Evolutionary conservation across 2,113 vertebrate genomes (phyloP).

Genomic region (Felis chaus): DNA sequence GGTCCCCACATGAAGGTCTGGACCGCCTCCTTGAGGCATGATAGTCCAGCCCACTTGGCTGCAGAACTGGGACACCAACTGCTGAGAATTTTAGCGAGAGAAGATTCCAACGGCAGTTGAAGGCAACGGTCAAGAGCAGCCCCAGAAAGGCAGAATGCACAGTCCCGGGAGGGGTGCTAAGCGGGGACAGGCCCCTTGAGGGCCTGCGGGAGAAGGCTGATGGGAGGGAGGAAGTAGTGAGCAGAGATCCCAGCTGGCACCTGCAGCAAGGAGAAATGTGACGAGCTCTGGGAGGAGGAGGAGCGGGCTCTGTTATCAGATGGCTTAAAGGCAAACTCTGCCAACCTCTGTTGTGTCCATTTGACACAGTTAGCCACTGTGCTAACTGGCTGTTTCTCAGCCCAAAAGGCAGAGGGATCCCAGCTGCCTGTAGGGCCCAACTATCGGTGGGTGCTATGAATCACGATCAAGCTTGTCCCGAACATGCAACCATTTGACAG

Average conservation of each 20-base stretch:
- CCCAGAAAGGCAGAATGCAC: background rate
- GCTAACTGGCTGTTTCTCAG: background rate
- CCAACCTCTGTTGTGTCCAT: background rate
- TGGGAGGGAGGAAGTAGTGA: background rate
- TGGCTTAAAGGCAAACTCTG: background rate
- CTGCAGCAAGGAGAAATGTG: fast-evolving
- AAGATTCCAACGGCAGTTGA: conserved; percentile 68
- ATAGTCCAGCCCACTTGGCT: too few relatives aligned
- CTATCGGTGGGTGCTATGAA: background rate
- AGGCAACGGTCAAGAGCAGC: background rate
- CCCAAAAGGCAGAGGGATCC: too few relatives aligned
- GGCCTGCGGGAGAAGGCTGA: too few relatives aligned
- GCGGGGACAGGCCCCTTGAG: fast-evolving
- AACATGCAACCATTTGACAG: background rate
- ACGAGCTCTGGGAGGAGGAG: background rate
- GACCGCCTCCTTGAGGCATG: background rate
- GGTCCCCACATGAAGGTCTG: background rate
- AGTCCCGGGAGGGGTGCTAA: background rate
- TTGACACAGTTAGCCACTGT: background rate
- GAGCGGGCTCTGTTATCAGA: fast-evolving
- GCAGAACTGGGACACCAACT: background rate
- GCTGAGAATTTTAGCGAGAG: conserved; percentile 18
- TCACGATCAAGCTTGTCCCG: background rate
- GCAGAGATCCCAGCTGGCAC: background rate
- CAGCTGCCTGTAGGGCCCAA: background rate